Evolutionary conservation across 2,888 invertebrate species (phyloP).

Genomic region (Cerastoderma edule): DNA sequence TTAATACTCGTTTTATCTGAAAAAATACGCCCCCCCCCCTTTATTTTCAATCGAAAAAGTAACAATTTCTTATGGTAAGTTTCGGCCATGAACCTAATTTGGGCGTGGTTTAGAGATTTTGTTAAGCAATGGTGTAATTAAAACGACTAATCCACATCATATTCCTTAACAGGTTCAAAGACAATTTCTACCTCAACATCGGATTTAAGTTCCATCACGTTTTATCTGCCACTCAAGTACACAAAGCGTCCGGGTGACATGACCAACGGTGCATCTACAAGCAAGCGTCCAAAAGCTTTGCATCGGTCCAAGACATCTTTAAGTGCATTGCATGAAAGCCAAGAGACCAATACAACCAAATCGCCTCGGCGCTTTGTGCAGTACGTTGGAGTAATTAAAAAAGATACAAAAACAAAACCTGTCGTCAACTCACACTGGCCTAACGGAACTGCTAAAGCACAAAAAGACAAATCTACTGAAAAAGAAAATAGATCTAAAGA

Average conservation of each 20-base stretch:
- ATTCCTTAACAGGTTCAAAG: slow-evolving; percentile 15
- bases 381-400: slow-evolving; percentile 20
- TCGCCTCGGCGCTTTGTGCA: slow-evolving; percentile 7
- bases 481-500: not conserved
- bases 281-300: slow-evolving; percentile 1
- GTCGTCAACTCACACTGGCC: slow-evolving; percentile 11
- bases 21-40: too few relatives aligned
- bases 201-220: slow-evolving; percentile 6
- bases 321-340: not conserved
- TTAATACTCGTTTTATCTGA: too few relatives aligned
- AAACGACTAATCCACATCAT: too few relatives aligned
- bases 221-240: slow-evolving; percentile 18
- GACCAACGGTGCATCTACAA: not conserved
- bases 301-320: slow-evolving; percentile 5
- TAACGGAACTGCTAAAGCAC: not conserved
- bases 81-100: too few relatives aligned
- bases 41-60: too few relatives aligned
- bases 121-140: too few relatives aligned
- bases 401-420: slow-evolving; percentile 19
- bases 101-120: too few relatives aligned
- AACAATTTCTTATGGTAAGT: too few relatives aligned
- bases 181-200: slow-evolving; percentile 14
- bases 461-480: too few relatives aligned
- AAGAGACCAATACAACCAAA: not conserved
- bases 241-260: slow-evolving; percentile 16